These are phyloP conservation scores for Xiphias gladius DNA, from an alignment of 2,113 vertebrate species.

Conservation along the genomic window DNA sequence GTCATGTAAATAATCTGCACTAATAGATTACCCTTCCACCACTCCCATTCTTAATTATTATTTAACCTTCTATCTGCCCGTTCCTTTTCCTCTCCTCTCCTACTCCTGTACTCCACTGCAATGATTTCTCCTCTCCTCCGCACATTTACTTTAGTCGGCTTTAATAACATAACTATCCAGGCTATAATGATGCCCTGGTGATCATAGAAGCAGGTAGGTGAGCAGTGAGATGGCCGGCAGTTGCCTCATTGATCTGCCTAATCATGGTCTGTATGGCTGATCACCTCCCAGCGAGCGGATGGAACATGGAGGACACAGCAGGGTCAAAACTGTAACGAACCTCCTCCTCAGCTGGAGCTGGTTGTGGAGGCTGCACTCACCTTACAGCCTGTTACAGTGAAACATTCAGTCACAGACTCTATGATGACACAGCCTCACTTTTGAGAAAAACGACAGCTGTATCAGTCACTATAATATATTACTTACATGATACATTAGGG, in stretches of 20 bases:
- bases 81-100: slow-evolving; percentile 22
- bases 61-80: background rate
- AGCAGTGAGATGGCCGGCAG: slow-evolving; percentile 9
- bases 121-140: background rate
- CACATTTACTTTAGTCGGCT: background rate
- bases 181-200: background rate
- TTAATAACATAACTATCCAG: slow-evolving; percentile 1
- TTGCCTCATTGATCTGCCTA: slow-evolving; percentile 39
- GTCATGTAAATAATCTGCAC: too few species aligned
- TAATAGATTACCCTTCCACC: background rate
- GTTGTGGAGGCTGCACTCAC: background rate
- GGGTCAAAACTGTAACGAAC: slow-evolving; percentile 19
- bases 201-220: background rate
- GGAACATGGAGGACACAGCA: slow-evolving; percentile 23
- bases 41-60: background rate
- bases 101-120: background rate
- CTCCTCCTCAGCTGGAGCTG: background rate
- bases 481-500: background rate
- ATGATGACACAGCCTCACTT: background rate
- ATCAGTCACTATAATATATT: background rate
- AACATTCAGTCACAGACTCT: background rate
- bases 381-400: background rate
- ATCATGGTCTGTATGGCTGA: slow-evolving; percentile 38
- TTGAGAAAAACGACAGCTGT: background rate
- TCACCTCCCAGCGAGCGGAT: slow-evolving; percentile 16